These are phyloP conservation scores for Ceramica pisi DNA, from an alignment of 2,888 invertebrate genomes.

Conservation along the genomic window DNA sequence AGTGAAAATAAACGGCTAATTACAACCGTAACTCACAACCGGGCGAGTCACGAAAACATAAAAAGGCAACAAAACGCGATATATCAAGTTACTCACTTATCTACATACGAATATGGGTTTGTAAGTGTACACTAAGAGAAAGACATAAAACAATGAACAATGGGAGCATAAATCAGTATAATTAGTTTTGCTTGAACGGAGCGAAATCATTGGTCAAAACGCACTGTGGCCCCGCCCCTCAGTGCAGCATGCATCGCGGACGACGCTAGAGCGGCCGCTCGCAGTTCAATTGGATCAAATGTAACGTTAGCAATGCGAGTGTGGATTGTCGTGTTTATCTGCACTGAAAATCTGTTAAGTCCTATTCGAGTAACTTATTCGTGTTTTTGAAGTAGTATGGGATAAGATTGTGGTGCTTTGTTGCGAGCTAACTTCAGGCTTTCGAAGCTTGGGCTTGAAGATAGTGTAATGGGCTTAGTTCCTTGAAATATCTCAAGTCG, in stretches of 20 bases:
- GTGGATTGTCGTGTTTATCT: slow-evolving; percentile 58
- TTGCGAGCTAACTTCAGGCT: slow-evolving; percentile 31
- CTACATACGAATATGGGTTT: slow-evolving; percentile 75
- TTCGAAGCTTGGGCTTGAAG: slow-evolving; percentile 21
- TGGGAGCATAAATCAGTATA: slow-evolving; percentile 98
- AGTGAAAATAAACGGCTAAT: slow-evolving; percentile 66
- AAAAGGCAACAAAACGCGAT: slow-evolving; percentile 72
- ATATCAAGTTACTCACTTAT: slow-evolving; percentile 75
- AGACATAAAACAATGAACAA: slow-evolving; percentile 96
- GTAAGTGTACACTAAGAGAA: slow-evolving; percentile 86
- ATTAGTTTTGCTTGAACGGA: slow-evolving; percentile 94
- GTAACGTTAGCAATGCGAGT: slow-evolving; percentile 82
- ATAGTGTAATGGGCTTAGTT: slow-evolving; percentile 28
- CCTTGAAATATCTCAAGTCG: slow-evolving; percentile 13
- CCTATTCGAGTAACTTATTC: slow-evolving; percentile 59
- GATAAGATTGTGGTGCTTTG: slow-evolving; percentile 53
- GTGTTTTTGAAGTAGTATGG: slow-evolving; percentile 62
- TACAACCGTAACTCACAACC: slow-evolving; percentile 68
- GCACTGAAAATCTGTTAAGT: slow-evolving; percentile 62
- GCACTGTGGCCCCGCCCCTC: slow-evolving; percentile 90
- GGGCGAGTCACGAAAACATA: slow-evolving; percentile 68
- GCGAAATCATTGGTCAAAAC: slow-evolving; percentile 93
- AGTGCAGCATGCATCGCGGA: slow-evolving; percentile 70
- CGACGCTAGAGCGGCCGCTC: slow-evolving; percentile 79
- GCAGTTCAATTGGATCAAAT: slow-evolving; percentile 84